Conservation (phyloP, 2,113 vertebrate genomes). For the Canis aureus region DNA sequence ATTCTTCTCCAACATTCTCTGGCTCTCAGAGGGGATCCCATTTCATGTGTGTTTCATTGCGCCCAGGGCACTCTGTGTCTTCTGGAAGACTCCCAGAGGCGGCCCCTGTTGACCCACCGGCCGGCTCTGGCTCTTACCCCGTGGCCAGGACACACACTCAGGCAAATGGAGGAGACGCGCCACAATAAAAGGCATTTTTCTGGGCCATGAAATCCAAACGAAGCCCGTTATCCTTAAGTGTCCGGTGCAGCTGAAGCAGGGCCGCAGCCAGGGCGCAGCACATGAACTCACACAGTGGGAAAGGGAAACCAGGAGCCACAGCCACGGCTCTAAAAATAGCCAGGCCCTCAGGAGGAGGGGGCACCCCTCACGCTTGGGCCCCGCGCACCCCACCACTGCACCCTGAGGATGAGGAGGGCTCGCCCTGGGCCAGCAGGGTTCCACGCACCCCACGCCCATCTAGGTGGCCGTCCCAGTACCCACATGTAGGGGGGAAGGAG, state of each 20-base stretch:
- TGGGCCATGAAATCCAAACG: not conserved
- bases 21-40: not conserved
- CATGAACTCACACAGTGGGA: not conserved
- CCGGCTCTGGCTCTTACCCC: not conserved
- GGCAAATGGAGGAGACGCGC: not conserved
- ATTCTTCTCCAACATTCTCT: not conserved
- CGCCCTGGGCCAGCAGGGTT: too few species aligned
- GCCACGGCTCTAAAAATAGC: constrained; percentile 1
- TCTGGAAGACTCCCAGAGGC: constrained; percentile 43
- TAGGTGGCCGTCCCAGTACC: not conserved
- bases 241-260: not conserved
- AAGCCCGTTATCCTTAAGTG: not conserved
- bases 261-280: not conserved
- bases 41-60: not conserved
- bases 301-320: not conserved
- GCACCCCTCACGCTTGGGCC: too few species aligned
- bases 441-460: not conserved
- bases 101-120: not conserved
- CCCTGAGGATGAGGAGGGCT: not conserved
- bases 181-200: not conserved
- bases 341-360: not conserved
- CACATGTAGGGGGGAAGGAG: not conserved
- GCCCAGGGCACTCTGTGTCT: not conserved
- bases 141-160: not conserved
- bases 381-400: too few species aligned